Conservation (phyloP, 2,888 invertebrate genomes). For the Polydrusus cervinus region DNA sequence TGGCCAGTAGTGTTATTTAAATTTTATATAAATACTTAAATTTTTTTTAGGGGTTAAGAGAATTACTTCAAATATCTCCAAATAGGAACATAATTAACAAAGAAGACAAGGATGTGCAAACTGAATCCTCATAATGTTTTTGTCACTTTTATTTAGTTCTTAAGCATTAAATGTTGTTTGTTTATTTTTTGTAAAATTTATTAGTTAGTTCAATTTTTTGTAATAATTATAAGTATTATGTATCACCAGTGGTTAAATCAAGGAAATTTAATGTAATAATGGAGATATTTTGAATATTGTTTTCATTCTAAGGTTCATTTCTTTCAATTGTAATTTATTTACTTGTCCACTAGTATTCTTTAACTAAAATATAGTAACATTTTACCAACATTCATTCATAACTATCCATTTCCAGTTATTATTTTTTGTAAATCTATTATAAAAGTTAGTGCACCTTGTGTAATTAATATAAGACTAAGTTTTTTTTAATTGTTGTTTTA, state of each 20-base stretch:
- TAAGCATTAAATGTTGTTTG: conserved; percentile 30
- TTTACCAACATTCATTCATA: too few species aligned
- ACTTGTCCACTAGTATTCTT: too few species aligned
- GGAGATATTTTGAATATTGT: too few species aligned
- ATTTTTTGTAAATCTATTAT: not conserved
- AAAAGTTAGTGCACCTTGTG: conserved; percentile 15
- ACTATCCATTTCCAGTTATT: not conserved
- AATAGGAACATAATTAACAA: conserved; percentile 82
- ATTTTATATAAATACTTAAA: not conserved
- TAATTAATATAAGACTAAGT: conserved; percentile 33
- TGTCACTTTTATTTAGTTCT: conserved; percentile 22
- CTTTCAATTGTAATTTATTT: too few species aligned
- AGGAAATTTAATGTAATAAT: not conserved
- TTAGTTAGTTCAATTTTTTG: conserved; percentile 15
- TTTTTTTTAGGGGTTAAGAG: conserved; percentile 81
- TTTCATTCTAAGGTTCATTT: too few species aligned
- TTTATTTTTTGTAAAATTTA: conserved; percentile 37
- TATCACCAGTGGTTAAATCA: too few species aligned
- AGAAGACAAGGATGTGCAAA: conserved; percentile 85
- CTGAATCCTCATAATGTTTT: conserved; percentile 71
- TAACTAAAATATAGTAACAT: too few species aligned
- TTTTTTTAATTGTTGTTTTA: conserved; percentile 35
- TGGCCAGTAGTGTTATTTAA: too few species aligned
- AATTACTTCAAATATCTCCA: conserved; percentile 87
- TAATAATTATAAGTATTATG: not conserved